Percentiles rank a stretch among this genome's conserved stretches.
These are phyloP conservation scores for Macrostomum lignano DNA, from an alignment of 1,140 invertebrate genomes.

Conservation along the genomic window DNA sequence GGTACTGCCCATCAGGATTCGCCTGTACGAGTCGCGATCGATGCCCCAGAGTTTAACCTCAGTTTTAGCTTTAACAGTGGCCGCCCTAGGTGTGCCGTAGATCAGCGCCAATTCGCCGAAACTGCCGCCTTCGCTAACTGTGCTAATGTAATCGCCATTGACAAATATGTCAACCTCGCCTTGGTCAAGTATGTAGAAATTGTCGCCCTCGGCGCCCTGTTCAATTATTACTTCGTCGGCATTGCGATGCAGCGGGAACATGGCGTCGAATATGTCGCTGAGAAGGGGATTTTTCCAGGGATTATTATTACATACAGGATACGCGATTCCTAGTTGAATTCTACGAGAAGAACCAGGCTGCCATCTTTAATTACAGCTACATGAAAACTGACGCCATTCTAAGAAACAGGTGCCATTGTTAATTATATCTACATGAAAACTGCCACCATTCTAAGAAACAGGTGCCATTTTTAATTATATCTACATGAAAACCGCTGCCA, in stretches of 20 bases:
- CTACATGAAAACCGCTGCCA: too few relatives aligned
- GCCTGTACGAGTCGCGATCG: constrained; percentile 75
- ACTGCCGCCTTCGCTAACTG: constrained; percentile 75
- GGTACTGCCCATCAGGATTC: constrained; percentile 87
- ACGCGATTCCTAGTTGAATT: too few relatives aligned
- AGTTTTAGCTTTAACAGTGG: constrained; percentile 37
- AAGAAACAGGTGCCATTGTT: too few relatives aligned
- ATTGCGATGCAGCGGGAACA: constrained; percentile 84
- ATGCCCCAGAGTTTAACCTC: constrained; percentile 47
- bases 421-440: too few relatives aligned
- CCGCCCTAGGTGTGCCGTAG: constrained; percentile 80
- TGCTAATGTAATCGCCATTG: constrained; percentile 51
- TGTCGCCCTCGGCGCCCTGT: constrained; percentile 88
- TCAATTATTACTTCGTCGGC: constrained; percentile 81
- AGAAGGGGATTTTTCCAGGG: too few relatives aligned
- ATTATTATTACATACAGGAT: too few relatives aligned
- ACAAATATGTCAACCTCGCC: constrained; percentile 68
- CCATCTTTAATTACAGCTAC: too few relatives aligned
- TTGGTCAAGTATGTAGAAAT: constrained; percentile 95
- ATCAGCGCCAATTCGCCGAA: constrained; percentile 74
- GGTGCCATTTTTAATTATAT: too few relatives aligned
- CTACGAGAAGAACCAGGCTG: too few relatives aligned
- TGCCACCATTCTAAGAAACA: too few relatives aligned
- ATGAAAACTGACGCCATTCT: too few relatives aligned
- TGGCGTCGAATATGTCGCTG: constrained; percentile 53